Evolutionary conservation across 2,797 vertebrate genomes (phyloP), one percentile per base, ranked within the genome.

Genomic region (Hydrolagus colliei): DNA sequence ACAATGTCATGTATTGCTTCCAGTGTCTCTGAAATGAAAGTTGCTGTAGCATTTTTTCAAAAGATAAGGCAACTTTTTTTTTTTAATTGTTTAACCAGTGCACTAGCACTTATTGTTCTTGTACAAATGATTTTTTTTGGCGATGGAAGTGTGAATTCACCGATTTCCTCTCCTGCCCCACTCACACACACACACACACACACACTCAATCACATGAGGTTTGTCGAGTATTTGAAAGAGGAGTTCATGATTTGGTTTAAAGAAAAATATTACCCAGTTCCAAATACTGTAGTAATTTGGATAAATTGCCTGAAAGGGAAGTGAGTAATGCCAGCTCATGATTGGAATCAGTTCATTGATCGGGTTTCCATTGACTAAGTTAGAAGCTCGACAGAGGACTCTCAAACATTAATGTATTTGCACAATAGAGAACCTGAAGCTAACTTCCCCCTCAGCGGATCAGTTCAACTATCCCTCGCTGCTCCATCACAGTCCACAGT

Each of bases 241-340:
- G 65, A 68, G 32, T 27, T 9, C 78, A 84, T 71, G 79, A 63
- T 65, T 82, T 67, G 65, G 20, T 84, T 84, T 84, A 84, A 84
- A 35, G 41, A 52, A 1, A 20, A 68, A 20, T 65, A 84, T 68
- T 27, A 84, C 20, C 65, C 78, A 67, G 41, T 18, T 52, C 41
- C 41, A 52, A 52, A 52, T 52, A 27, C 27, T 82, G 79, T 67
- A 67, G 14, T 32, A 18, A 52, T 52, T 52, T 3, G 67, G 35
- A 63, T 67, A 16, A 84, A 71, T 84, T 63, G 68, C 3, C 79
- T 41, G 75, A 77, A 67, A 41, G 4, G 79, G 65, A 52, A 84
- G 2, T 9, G 41, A 41, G 65, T 65, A 71, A 67, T 20, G 9
- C 41, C 65, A 71, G 79, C 27, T 27, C 2, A 27, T 65, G 62